Evolutionary conservation across 1,140 invertebrate species (phyloP).

Genomic region (Marisa cornuarietis): DNA sequence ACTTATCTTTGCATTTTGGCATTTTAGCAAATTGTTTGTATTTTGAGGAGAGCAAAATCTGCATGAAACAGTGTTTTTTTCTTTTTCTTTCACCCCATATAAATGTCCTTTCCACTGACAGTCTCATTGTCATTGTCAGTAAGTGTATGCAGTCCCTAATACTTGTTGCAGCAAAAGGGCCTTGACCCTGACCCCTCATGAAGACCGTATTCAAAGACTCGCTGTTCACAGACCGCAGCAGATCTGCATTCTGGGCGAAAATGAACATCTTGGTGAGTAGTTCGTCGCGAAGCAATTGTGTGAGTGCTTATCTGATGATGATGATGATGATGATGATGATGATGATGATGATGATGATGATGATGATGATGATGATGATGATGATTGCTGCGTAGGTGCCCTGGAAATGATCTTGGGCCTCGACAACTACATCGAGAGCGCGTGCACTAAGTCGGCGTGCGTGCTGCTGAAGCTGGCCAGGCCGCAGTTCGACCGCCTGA

Average conservation of each 20-base stretch:
- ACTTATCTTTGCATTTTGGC: background rate
- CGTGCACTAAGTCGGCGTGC: slow-evolving; percentile 23
- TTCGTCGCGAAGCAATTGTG: too few species aligned
- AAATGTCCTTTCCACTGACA: too few species aligned
- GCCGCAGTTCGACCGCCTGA: slow-evolving; percentile 32
- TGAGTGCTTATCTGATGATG: too few species aligned
- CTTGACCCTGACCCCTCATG: slow-evolving; percentile 9
- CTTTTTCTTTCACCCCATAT: too few species aligned
- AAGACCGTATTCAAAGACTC: slow-evolving; percentile 12
- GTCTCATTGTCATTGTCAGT: too few species aligned
- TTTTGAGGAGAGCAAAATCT: too few species aligned
- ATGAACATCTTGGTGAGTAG: slow-evolving; percentile 23
- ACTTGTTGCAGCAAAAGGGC: background rate
- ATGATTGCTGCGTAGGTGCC: slow-evolving; percentile 10
- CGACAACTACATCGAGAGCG: slow-evolving; percentile 30
- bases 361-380: background rate
- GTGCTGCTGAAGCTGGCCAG: slow-evolving; percentile 26
- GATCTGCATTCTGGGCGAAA: slow-evolving; percentile 26
- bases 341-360: background rate
- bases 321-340: background rate
- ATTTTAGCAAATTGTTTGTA: background rate
- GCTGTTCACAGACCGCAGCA: slow-evolving; percentile 20
- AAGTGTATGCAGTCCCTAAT: background rate
- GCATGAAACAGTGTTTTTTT: too few species aligned
- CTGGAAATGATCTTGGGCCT: slow-evolving; percentile 31